These are phyloP conservation scores for Homarus gammarus DNA, from an alignment of 2,888 invertebrate species.

Conservation along the genomic window DNA sequence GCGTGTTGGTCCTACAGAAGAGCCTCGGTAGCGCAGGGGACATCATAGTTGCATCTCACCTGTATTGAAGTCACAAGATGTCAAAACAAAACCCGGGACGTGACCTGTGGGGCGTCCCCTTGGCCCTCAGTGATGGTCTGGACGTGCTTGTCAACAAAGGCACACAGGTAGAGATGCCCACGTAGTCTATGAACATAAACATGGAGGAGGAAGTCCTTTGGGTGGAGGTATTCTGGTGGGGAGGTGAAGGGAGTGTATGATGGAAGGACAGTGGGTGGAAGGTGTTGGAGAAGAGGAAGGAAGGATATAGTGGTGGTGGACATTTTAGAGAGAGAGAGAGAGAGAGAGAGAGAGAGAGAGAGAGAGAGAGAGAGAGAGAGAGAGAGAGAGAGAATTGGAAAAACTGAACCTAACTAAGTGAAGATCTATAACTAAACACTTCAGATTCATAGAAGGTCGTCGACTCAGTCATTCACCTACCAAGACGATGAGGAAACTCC, in stretches of 20 bases:
- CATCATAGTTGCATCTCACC: neutral
- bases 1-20: too few species aligned
- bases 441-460: neutral
- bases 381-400: neutral
- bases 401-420: too few species aligned
- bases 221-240: neutral
- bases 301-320: neutral
- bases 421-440: too few species aligned
- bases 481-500: neutral
- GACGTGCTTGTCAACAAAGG: neutral
- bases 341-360: constrained; percentile 21
- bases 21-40: neutral
- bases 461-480: neutral
- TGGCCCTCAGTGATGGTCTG: neutral
- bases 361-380: constrained; percentile 17
- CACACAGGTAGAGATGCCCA: neutral
- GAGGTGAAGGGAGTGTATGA: neutral
- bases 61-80: neutral
- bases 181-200: too few species aligned
- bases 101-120: neutral
- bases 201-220: neutral
- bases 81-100: neutral
- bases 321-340: neutral
- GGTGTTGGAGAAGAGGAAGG: neutral
- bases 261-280: neutral